These are phyloP conservation scores for Phodopus roborovskii DNA, from an alignment of 2,113 vertebrate genomes.

Conservation along the genomic window DNA sequence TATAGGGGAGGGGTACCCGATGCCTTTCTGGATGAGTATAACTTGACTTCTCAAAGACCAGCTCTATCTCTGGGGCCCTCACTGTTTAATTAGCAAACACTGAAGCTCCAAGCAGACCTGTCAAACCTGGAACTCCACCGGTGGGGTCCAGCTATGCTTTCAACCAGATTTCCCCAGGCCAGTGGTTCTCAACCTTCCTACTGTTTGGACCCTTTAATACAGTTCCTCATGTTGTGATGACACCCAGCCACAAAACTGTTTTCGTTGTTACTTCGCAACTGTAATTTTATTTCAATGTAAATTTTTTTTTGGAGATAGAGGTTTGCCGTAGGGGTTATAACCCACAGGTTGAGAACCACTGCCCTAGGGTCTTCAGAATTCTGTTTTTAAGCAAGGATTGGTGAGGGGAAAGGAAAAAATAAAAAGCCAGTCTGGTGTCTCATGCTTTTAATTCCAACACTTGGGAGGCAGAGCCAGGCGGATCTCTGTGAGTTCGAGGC, in stretches of 20 bases:
- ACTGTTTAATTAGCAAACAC: not conserved
- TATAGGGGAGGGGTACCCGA: rapidly evolving
- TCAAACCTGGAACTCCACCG: not conserved
- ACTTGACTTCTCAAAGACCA: not conserved
- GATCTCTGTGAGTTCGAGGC: not conserved
- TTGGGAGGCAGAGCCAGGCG: not conserved
- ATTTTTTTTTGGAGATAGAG: not conserved
- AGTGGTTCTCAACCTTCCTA: not conserved
- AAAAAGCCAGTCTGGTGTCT: not conserved
- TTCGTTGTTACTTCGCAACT: not conserved
- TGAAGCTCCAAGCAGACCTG: not conserved
- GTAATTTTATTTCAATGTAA: not conserved
- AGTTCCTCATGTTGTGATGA: not conserved
- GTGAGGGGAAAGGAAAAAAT: not conserved
- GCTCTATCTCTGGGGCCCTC: not conserved
- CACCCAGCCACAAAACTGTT: not conserved
- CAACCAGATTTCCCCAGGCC: not conserved
- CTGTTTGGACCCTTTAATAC: not conserved
- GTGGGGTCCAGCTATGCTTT: not conserved
- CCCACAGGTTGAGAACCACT: not conserved
- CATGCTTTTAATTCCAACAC: not conserved
- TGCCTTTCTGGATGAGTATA: not conserved
- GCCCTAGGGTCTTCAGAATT: not conserved
- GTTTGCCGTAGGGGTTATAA: not conserved
- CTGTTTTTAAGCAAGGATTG: not conserved